Conservation (phyloP, 2,797 vertebrate genomes). For the Lepus oiostolus region DNA sequence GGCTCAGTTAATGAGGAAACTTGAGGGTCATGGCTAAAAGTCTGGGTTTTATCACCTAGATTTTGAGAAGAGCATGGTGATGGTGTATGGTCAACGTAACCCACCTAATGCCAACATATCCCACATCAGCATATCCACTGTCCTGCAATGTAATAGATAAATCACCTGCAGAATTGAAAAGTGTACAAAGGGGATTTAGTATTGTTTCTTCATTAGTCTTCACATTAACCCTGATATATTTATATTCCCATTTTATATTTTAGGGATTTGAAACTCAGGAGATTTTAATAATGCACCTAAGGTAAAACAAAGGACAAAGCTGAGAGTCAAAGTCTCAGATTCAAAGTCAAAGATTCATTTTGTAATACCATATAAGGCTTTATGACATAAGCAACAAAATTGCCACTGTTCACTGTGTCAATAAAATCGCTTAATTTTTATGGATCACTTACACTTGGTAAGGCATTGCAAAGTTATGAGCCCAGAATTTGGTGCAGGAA, state of each 20-base stretch:
- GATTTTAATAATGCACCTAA: not conserved
- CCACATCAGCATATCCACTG: not conserved
- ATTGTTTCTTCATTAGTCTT: not conserved
- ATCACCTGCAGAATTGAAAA: not conserved
- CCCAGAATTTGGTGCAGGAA: not conserved
- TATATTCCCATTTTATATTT: not conserved
- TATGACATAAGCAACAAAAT: not conserved
- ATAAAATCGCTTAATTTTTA: too few species aligned
- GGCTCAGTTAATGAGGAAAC: not conserved
- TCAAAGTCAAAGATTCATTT: not conserved
- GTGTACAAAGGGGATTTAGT: not conserved
- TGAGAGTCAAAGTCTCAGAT: not conserved
- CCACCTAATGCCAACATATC: not conserved
- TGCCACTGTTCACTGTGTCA: not conserved
- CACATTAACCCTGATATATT: not conserved
- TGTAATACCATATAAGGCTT: not conserved
- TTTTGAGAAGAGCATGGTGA: not conserved
- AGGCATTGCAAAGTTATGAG: not conserved
- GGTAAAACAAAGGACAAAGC: not conserved
- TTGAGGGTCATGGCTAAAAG: not conserved
- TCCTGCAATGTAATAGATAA: not conserved
- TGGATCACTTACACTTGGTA: not conserved
- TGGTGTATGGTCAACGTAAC: rapidly evolving
- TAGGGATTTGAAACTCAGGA: not conserved
- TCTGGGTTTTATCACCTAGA: not conserved